These are phyloP conservation scores for Mus spicilegus DNA, from an alignment of 2,113 vertebrate genomes.

Conservation along the genomic window DNA sequence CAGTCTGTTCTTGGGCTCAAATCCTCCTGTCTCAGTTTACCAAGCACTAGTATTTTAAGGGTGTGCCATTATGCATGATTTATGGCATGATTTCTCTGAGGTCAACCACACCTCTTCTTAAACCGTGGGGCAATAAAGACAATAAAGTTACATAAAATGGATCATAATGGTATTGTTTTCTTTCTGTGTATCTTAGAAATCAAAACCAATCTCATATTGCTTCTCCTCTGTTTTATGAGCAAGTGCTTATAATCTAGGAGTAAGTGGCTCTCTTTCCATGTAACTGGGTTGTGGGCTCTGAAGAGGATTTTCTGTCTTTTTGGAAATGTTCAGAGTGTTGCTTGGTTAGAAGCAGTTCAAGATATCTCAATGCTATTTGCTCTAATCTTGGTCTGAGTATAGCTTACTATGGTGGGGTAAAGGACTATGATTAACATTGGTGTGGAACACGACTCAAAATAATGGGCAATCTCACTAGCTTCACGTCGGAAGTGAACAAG, in stretches of 20 bases:
- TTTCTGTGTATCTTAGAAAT: neutral
- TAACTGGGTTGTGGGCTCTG: neutral
- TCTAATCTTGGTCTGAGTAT: neutral
- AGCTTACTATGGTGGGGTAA: neutral
- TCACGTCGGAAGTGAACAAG: too few relatives aligned
- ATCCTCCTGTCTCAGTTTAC: neutral
- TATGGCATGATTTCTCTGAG: neutral
- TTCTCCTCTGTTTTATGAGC: constrained; percentile 7
- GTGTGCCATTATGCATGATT: neutral
- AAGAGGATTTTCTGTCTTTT: neutral
- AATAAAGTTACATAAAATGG: neutral
- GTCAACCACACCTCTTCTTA: neutral
- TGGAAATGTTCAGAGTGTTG: neutral
- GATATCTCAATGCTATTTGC: neutral
- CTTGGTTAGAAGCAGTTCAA: neutral
- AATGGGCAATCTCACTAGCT: neutral
- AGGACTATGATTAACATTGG: neutral
- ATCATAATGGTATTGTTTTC: neutral
- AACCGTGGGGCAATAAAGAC: neutral
- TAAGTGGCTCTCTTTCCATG: neutral
- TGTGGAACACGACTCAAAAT: neutral
- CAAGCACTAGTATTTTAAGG: neutral
- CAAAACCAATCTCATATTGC: neutral
- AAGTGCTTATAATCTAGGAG: neutral
- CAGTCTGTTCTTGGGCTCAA: neutral